These are phyloP conservation scores for Oscheius sp. DNA, from an alignment of 2,888 invertebrate species.

Conservation along the genomic window DNA sequence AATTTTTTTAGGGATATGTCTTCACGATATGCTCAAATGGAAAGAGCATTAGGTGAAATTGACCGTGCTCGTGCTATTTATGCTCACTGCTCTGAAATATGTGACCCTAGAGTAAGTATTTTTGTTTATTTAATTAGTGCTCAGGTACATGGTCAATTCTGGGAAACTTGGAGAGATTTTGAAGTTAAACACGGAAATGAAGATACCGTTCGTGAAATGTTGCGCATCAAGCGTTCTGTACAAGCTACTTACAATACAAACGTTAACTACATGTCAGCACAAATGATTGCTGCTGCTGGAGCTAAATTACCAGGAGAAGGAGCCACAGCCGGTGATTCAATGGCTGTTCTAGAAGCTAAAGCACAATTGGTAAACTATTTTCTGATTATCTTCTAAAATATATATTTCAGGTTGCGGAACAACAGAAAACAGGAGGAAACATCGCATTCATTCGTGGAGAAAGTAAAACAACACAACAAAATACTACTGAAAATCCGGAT, in stretches of 20 bases:
- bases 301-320: constrained; percentile 23
- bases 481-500: constrained; percentile 71
- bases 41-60: constrained; percentile 96
- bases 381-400: not conserved
- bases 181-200: constrained; percentile 98
- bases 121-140: constrained; percentile 28
- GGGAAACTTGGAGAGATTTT: constrained; percentile 99
- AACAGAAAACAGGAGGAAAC: constrained; percentile 41
- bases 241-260: constrained; percentile 89
- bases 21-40: constrained; percentile 93
- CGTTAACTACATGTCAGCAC: constrained; percentile 98
- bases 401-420: constrained; percentile 22
- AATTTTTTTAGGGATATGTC: constrained; percentile 85
- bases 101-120: constrained; percentile 87
- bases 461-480: constrained; percentile 62
- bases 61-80: constrained; percentile 96
- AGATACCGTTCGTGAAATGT: constrained; percentile 85
- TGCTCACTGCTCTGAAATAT: constrained; percentile 97
- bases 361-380: constrained; percentile 7
- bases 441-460: constrained; percentile 79
- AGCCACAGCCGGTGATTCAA: constrained; percentile 22
- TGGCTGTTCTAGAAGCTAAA: constrained; percentile 15
- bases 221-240: constrained; percentile 85
- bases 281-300: constrained; percentile 83
- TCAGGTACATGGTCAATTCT: constrained; percentile 85